Conservation (phyloP, 2,888 invertebrate species). For the Aphodius sticticus region DNA sequence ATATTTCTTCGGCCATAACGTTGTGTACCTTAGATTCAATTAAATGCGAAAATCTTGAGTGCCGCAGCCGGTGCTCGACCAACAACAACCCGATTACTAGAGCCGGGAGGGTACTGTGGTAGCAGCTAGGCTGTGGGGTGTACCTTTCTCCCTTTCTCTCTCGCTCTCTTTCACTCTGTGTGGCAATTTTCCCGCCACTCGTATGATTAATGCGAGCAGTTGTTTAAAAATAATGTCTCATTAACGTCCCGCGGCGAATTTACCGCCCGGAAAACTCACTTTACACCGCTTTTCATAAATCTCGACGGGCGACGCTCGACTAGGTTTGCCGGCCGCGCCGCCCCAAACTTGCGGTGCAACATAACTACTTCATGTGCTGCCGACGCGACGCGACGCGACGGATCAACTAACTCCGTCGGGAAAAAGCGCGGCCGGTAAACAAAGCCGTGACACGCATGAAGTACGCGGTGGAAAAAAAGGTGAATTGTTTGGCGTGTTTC, state of each 20-base stretch:
- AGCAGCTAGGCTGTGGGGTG: neutral
- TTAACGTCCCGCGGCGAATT: constrained; percentile 40
- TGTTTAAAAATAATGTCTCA: constrained; percentile 43
- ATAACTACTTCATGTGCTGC: neutral
- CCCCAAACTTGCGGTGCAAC: neutral
- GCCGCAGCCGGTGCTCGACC: neutral
- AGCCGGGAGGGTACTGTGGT: neutral
- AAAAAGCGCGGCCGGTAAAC: neutral
- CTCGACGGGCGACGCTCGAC: constrained; percentile 15
- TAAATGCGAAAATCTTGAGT: constrained; percentile 4
- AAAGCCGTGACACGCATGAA: neutral
- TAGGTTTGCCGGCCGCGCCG: neutral
- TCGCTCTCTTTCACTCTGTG: neutral
- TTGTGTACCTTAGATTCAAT: constrained; percentile 4
- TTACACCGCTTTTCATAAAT: constrained; percentile 36
- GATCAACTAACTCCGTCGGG: neutral
- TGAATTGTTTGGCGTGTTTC: neutral
- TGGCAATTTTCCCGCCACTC: constrained; percentile 19
- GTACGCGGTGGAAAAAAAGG: neutral
- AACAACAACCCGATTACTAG: constrained; percentile 4
- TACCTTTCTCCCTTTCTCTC: neutral
- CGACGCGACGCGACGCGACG: neutral
- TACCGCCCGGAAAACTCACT: constrained; percentile 33
- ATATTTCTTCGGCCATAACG: neutral
- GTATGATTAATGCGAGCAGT: constrained; percentile 32